These are phyloP conservation scores for Lanistes nyassanus DNA, from an alignment of 1,140 invertebrate genomes.

Conservation along the genomic window DNA sequence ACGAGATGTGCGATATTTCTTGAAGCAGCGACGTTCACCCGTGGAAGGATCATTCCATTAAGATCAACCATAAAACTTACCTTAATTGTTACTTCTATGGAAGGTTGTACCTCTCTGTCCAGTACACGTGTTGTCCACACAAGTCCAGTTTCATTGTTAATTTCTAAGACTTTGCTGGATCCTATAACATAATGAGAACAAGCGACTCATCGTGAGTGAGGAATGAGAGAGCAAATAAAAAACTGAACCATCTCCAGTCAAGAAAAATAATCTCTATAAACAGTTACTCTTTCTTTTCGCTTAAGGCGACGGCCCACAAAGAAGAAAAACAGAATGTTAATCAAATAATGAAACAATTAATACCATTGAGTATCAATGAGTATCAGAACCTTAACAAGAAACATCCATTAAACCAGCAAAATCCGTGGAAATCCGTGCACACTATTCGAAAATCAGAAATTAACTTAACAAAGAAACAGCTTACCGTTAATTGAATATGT, in stretches of 20 bases:
- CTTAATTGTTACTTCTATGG: neutral
- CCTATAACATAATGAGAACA: neutral
- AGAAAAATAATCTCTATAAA: neutral
- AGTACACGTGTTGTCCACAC: neutral
- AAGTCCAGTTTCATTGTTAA: neutral
- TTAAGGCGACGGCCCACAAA: neutral
- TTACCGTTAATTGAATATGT: neutral
- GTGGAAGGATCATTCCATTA: no score
- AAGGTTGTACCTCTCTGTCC: neutral
- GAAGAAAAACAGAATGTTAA: no score
- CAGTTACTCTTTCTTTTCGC: no score
- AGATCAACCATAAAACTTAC: neutral
- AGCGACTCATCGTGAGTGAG: no score
- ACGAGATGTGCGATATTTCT: neutral
- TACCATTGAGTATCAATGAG: neutral
- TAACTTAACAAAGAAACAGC: neutral
- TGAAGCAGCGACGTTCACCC: no score
- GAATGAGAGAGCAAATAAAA: no score
- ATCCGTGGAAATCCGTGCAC: neutral
- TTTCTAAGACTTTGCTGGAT: neutral
- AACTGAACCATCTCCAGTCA: no score
- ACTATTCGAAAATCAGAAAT: neutral
- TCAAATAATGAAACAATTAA: neutral
- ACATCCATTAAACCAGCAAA: neutral
- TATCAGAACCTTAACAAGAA: no score